phyloP scores from a whole-genome alignment of 37 sponge, comb jelly and placozoan species.

The Aplysina aerophoba region DNA sequence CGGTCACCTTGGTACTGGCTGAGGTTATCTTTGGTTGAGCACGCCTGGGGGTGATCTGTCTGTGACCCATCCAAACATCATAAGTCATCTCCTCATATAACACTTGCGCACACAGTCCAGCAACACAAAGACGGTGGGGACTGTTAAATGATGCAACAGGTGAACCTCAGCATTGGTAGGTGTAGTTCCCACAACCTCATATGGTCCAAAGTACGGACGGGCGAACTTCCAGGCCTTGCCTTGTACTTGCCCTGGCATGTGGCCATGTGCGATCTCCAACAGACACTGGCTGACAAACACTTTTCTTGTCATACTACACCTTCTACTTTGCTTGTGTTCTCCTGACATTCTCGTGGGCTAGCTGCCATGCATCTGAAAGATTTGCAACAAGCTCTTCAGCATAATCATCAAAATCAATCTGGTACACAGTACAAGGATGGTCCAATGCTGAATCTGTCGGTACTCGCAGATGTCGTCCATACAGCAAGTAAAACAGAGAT shows the following conservation, averaged over 20 bases:
- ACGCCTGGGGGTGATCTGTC: background rate
- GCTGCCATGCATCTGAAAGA: constrained; percentile 37
- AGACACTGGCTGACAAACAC: background rate
- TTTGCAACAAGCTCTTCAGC: constrained; percentile 20
- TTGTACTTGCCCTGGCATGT: constrained; percentile 26
- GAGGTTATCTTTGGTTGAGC: too few relatives aligned
- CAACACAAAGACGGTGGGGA: background rate
- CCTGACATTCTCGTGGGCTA: constrained; percentile 33
- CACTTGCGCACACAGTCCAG: constrained; percentile 21
- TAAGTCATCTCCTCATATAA: constrained; percentile 6
- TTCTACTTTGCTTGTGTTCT: constrained; percentile 35
- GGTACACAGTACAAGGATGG: background rate
- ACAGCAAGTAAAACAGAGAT: constrained; percentile 54
- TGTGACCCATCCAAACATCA: background rate
- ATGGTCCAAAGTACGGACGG: constrained; percentile 45
- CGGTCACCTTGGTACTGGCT: background rate
- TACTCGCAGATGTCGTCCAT: constrained; percentile 47
- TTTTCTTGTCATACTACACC: constrained; percentile 18
- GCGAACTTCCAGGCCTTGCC: constrained; percentile 39
- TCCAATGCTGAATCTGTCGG: constrained; percentile 35
- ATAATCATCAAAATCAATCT: constrained; percentile 43
- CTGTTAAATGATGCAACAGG: constrained; percentile 8
- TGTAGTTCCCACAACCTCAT: constrained; percentile 2
- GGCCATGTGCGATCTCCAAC: constrained; percentile 41
- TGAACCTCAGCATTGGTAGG: constrained; percentile 43